Evolutionary conservation across 2,888 invertebrate species (phyloP).

Genomic region (Stenodema calcarata): DNA sequence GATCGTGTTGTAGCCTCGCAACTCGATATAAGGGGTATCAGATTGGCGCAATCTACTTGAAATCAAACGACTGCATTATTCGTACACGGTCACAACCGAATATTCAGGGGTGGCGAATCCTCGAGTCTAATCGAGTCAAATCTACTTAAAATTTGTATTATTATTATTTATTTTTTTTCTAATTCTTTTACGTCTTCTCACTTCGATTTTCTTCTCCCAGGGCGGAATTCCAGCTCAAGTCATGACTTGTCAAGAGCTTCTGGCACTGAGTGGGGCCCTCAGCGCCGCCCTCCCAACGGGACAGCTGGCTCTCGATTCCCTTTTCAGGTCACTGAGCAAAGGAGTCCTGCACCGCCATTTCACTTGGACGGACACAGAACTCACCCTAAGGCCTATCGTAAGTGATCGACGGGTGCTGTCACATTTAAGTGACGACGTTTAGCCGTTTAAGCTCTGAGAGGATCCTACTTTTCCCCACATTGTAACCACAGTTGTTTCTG

Average conservation of each 20-base stretch:
- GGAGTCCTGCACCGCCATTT: conserved; percentile 63
- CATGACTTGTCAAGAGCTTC: conserved; percentile 87
- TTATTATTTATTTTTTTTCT: too few species aligned
- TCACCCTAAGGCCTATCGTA: conserved; percentile 56
- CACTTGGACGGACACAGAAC: conserved; percentile 58
- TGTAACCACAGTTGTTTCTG: too few species aligned
- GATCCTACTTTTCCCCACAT: too few species aligned
- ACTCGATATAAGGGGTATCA: too few species aligned
- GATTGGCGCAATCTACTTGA: too few species aligned
- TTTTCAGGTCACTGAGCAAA: conserved; percentile 80
- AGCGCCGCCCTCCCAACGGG: conserved; percentile 90
- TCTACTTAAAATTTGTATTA: too few species aligned
- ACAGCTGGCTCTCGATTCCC: conserved; percentile 74
- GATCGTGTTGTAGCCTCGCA: too few species aligned
- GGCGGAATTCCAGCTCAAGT: conserved; percentile 61
- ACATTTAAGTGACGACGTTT: background rate
- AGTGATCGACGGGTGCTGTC: background rate
- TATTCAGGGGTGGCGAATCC: too few species aligned
- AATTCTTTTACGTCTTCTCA: background rate
- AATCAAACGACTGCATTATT: too few species aligned
- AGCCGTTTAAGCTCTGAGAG: too few species aligned
- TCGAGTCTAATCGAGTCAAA: too few species aligned
- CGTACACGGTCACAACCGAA: too few species aligned
- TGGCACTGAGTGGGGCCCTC: conserved; percentile 90
- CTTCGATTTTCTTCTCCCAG: background rate